These are phyloP conservation scores for Myopa testacea DNA, from an alignment of 2,888 invertebrate species.

Conservation along the genomic window DNA sequence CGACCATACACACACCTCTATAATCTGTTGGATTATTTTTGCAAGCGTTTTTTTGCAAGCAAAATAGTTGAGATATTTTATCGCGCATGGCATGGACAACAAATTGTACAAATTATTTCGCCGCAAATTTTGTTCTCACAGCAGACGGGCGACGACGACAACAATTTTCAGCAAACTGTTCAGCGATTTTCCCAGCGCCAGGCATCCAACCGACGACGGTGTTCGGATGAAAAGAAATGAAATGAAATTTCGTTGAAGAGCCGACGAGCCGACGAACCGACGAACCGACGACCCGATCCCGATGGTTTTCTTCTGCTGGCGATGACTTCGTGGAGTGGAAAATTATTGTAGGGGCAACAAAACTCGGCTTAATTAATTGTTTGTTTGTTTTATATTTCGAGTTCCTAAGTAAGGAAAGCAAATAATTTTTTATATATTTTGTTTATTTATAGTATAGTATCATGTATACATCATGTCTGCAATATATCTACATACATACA, in stretches of 20 bases:
- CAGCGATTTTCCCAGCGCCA: conserved; percentile 49
- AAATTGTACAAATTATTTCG: conserved; percentile 65
- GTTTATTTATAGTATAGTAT: neutral
- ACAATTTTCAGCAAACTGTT: conserved; percentile 60
- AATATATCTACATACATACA: neutral
- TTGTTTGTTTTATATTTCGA: neutral
- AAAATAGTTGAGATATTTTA: conserved; percentile 69
- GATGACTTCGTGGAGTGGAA: neutral
- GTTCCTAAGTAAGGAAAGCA: neutral
- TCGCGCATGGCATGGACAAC: conserved; percentile 70
- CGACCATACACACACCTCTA: conserved; percentile 61
- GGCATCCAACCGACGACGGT: conserved; percentile 37
- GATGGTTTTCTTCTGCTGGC: neutral
- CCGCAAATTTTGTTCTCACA: conserved; percentile 60
- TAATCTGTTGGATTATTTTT: conserved; percentile 67
- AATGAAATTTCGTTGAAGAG: conserved; percentile 4
- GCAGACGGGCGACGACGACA: conserved; percentile 56
- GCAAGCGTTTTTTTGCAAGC: conserved; percentile 68
- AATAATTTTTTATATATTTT: neutral
- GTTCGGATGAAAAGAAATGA: conserved; percentile 3
- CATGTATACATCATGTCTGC: too few relatives aligned
- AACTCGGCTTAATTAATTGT: neutral
- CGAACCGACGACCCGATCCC: neutral
- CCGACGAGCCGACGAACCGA: neutral
- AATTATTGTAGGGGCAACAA: neutral